Base-by-base conservation (phyloP, 2,888 invertebrate genomes). In the Drosophila hamatofila region DNA sequence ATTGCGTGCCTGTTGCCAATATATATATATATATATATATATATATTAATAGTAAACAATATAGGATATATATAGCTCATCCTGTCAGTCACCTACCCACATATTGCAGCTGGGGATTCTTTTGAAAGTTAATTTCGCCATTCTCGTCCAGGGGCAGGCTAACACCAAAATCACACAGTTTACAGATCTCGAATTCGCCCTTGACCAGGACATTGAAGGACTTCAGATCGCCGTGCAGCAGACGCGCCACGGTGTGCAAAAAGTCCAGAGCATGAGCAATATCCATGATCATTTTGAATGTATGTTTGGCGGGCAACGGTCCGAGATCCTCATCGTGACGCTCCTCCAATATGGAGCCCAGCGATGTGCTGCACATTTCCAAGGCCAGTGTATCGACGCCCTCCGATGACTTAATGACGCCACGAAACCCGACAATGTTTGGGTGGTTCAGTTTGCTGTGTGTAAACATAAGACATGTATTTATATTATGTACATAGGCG, bases 141-240 rank as follows among this genome's bases (percentile, higher is more conserved):
- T 95, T 94, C 70, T 95, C 93, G 51, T 95, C 95, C 2, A 97
- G 91, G 0, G 96, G 96, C 70, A 97, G 84, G 27, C 96, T 95
- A n/a, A 97, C 96, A 4, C 97, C 97, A 91, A 97, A 97, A 92
- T 97, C 97, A 83, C 97, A 97, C 21, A 97, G 92, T 91, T 97
- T 97, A 77, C 97, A 96, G 2, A 94, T 93, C 33, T 94, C 94
- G 91, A 96, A 97, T 89, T 96, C 94, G 14, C 95, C 96, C 75
- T 97, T 96, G 1, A 97, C 94, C 1, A 97, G 94, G 46, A 97
- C 93, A 90, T 97, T 97, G 89, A 95, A 96, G 0, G 97, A 97
- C 92, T 97, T 97, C 42, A 97, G 93, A 91, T 97, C 97, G 33
- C 97, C 96, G 72, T 97, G 97, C 11, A 97, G 92, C 46, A 97